Conservation (phyloP, 2,113 vertebrate genomes). For the Machaerirhynchus nigripectus region DNA sequence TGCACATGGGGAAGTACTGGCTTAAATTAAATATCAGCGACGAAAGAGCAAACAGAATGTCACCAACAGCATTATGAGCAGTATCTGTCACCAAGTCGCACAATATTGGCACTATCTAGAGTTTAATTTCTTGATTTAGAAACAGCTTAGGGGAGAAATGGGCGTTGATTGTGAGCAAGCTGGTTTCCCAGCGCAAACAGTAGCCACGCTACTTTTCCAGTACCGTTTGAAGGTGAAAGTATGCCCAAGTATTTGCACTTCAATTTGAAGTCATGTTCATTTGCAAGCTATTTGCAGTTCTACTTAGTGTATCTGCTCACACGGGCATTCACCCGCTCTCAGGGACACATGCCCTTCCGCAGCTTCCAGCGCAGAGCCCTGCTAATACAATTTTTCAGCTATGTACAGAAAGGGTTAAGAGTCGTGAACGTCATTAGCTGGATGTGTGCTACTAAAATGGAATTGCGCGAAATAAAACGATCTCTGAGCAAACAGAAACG, state of each 20-base stretch:
- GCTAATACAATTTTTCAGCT: conserved; percentile 18
- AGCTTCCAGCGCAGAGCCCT: not conserved
- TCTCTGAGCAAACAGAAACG: conserved; percentile 36
- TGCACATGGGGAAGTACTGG: not conserved
- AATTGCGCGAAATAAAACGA: conserved; percentile 53
- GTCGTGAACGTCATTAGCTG: conserved; percentile 38
- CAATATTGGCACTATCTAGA: not conserved
- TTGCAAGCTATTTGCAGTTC: conserved; percentile 47
- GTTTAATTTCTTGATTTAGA: not conserved
- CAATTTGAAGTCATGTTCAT: conserved; percentile 65
- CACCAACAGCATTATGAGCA: not conserved
- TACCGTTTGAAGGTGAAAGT: conserved; percentile 18
- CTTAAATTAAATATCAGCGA: not conserved
- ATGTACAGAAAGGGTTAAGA: conserved; percentile 41
- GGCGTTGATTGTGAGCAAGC: not conserved
- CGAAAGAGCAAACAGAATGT: not conserved
- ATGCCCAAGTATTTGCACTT: conserved; percentile 62
- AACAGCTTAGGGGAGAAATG: not conserved
- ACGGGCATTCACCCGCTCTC: not conserved
- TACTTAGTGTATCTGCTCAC: not conserved
- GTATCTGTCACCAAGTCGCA: not conserved
- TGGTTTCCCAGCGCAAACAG: not conserved
- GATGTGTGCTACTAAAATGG: conserved; percentile 39
- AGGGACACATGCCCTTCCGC: not conserved
- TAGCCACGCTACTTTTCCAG: not conserved